Conservation (phyloP, 2,888 invertebrate species). For the Chamaedrilus cognettii region DNA sequence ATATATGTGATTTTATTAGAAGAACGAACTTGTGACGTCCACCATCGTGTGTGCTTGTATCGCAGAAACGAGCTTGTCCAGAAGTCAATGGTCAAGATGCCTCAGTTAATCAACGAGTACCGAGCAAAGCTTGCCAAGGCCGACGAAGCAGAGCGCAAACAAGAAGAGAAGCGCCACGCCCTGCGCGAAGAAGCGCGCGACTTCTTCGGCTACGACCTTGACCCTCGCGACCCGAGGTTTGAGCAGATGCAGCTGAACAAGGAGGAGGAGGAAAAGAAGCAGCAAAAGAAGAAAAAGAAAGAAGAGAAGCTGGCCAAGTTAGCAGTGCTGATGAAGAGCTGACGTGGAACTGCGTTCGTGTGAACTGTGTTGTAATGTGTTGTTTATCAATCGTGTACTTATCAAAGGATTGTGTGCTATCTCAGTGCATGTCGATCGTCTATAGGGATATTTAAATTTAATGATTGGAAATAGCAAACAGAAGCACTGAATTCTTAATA, state of each 20-base stretch:
- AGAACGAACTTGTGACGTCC: not conserved
- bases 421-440: too few species aligned
- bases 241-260: conserved; percentile 37
- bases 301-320: conserved; percentile 29
- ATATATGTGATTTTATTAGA: not conserved
- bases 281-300: conserved; percentile 32
- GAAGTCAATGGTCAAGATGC: conserved; percentile 39
- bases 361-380: too few species aligned
- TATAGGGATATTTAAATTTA: too few species aligned
- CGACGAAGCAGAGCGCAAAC: conserved; percentile 23
- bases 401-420: too few species aligned
- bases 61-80: conserved; percentile 31
- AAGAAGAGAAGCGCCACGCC: conserved; percentile 24
- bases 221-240: conserved; percentile 38
- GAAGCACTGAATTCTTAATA: too few species aligned
- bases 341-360: too few species aligned
- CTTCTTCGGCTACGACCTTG: conserved; percentile 39
- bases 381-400: too few species aligned
- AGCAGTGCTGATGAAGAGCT: conserved; percentile 1
- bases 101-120: conserved; percentile 32
- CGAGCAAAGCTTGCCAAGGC: conserved; percentile 23
- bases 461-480: too few species aligned
- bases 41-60: not conserved
- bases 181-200: conserved; percentile 40
- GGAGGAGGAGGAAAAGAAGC: conserved; percentile 37